Base-by-base conservation (phyloP, 2,888 invertebrate genomes). In the Amphipyra berbera region DNA sequence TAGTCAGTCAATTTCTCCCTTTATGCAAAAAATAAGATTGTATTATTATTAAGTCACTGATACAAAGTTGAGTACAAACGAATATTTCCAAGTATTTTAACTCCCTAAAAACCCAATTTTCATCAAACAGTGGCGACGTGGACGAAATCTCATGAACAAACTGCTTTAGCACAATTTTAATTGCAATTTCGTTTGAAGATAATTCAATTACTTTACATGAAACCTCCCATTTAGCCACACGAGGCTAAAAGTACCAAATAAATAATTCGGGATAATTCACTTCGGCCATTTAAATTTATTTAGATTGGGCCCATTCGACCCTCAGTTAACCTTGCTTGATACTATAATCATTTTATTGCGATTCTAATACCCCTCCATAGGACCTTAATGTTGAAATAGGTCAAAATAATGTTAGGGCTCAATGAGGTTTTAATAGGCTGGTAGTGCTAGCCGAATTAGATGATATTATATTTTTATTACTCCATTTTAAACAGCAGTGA, bases 261-360 rank as follows among this genome's bases (percentile, higher is more conserved):
- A 73, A 61, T 73, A 55, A 68, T 47, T 44, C 44, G 40, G 62
- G 54, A 41, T 73, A 69, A 73, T 73, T 69, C 55, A 73, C 55
- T 42, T 37, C 37, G 38, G 15, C 33, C 54, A 50, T 68, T 73
- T 48, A 15, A 52, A 58, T 70, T 54, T 68, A 68, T 68, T 68
- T 38, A 73, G 70, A 61, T 70, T 50, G 60, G 54, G 57, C 54
- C 49, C 33, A 33, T 47, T 73, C 33, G 57, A 68, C 70, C 70
- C 70, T 54, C 44, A 68, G 68, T 62, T 44, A 58, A 57, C 70
- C 61, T 50, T 47, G 44, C 27, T 50, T 54, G 74, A 68, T 70
- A 68, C 68, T 57, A 50, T 71, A 71, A 71, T 71, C 57, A 68
- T 71, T 73, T 70, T 73, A 71, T 42, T 62, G 44, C 62, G 40